Percentiles rank a stretch among this genome's conserved stretches.
Conservation (phyloP, 2,888 invertebrate species). For the Ennomos fuscantarius region DNA sequence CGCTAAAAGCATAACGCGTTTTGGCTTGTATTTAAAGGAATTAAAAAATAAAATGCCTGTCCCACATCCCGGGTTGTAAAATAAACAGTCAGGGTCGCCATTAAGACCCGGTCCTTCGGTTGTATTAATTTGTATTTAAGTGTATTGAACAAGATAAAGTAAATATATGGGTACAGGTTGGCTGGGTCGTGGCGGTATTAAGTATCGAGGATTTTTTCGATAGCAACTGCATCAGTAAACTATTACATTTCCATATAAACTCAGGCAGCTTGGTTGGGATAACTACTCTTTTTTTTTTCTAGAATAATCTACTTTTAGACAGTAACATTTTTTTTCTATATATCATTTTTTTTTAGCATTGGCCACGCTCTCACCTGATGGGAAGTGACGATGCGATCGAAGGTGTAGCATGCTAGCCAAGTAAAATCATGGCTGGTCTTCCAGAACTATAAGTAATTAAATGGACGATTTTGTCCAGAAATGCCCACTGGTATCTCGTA, state of each 20-base stretch:
- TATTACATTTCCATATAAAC: slow-evolving; percentile 1
- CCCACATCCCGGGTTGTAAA: slow-evolving; percentile 79
- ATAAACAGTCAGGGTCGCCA: slow-evolving; percentile 80
- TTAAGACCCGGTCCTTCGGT: slow-evolving; percentile 78
- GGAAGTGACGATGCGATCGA: too few species aligned
- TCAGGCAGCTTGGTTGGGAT: background rate
- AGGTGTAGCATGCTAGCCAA: too few species aligned
- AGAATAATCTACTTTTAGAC: too few species aligned
- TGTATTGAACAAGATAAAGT: slow-evolving; percentile 84
- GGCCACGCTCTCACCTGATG: too few species aligned
- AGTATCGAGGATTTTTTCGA: slow-evolving; percentile 44
- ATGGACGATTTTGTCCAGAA: too few species aligned
- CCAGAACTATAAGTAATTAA: too few species aligned
- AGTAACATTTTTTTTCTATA: too few species aligned
- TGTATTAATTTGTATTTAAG: slow-evolving; percentile 86
- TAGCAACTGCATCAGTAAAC: slow-evolving; percentile 7
- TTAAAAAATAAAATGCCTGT: slow-evolving; percentile 70
- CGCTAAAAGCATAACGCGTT: slow-evolving; percentile 67
- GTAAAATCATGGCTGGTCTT: too few species aligned
- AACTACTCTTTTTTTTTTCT: too few species aligned
- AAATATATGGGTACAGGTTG: slow-evolving; percentile 75
- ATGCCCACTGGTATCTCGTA: too few species aligned
- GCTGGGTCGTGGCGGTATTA: slow-evolving; percentile 61
- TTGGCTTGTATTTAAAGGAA: slow-evolving; percentile 57
- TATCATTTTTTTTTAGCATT: too few species aligned